A percentile compares a stretch with the other conserved stretches of the same genome.
These are phyloP conservation scores for Macrotus californicus DNA, from an alignment of 2,113 vertebrate genomes.

Conservation along the genomic window DNA sequence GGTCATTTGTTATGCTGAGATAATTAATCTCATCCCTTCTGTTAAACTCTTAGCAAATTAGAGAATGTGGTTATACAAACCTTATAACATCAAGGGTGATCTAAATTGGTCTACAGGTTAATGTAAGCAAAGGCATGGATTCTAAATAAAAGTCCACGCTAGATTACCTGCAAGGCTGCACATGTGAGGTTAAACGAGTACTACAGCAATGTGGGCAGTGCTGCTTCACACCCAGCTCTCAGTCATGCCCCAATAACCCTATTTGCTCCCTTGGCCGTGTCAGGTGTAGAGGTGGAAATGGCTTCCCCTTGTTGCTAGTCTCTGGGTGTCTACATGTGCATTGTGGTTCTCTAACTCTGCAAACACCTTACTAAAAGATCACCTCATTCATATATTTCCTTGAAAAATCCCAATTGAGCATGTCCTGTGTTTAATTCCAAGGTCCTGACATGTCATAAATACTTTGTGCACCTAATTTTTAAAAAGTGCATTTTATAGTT, in stretches of 20 bases:
- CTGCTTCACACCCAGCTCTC: not conserved
- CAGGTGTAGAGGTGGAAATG: not conserved
- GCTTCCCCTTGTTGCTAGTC: not conserved
- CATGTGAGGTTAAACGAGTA: not conserved
- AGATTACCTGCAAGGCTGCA: not conserved
- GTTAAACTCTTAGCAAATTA: not conserved
- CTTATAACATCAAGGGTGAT: not conserved
- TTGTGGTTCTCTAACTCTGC: not conserved
- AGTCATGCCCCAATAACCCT: rapidly evolving
- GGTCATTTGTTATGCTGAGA: too few relatives aligned
- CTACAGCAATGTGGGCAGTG: rapidly evolving
- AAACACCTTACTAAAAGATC: not conserved
- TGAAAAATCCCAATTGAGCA: not conserved
- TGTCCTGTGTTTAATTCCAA: not conserved
- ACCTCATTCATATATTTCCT: not conserved
- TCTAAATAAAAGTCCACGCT: not conserved
- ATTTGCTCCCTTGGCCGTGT: not conserved
- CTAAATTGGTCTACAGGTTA: not conserved
- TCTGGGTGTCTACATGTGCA: not conserved
- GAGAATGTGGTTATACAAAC: not conserved
- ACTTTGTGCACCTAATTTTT: not conserved
- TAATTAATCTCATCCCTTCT: not conserved
- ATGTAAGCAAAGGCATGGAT: not conserved
- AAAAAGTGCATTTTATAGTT: not conserved
- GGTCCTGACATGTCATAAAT: not conserved